A percentile compares a stretch with the other conserved stretches of the same genome.
These are phyloP conservation scores for Prunella strophiata DNA, from an alignment of 2,797 vertebrate genomes.

Conservation along the genomic window DNA sequence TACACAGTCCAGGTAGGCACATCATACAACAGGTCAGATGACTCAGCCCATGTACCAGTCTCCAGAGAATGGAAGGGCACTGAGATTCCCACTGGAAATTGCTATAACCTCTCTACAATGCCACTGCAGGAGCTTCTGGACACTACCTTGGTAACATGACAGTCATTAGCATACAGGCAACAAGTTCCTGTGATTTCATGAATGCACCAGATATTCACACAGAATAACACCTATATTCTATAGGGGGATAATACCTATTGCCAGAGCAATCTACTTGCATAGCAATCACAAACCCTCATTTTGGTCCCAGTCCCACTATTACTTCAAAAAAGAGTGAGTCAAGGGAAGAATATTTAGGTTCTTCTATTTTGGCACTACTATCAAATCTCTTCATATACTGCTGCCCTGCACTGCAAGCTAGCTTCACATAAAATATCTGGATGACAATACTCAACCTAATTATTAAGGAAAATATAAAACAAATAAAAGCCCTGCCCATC, in stretches of 20 bases:
- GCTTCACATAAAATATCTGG: not conserved
- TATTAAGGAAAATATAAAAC: not conserved
- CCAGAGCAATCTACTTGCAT: not conserved
- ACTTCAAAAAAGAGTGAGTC: not conserved
- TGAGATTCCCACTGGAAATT: not conserved
- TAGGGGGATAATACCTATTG: not conserved
- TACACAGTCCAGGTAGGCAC: rapidly evolving
- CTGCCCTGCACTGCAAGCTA: not conserved
- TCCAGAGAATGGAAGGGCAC: rapidly evolving
- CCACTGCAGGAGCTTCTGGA: not conserved
- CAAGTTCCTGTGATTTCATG: not conserved
- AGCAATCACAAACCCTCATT: not conserved
- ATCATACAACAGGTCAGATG: not conserved
- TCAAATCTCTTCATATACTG: not conserved
- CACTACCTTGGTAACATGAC: not conserved
- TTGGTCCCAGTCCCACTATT: not conserved
- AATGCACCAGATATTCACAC: not conserved
- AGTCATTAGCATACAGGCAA: rapidly evolving
- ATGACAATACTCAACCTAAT: not conserved
- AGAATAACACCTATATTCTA: not conserved
- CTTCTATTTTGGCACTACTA: not conserved
- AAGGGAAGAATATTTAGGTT: not conserved
- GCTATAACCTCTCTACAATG: rapidly evolving
- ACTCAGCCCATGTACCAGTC: rapidly evolving
- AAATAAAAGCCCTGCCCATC: not conserved